phyloP scores from a whole-genome alignment of 2,113 vertebrate species.

The Cettia cetti region DNA sequence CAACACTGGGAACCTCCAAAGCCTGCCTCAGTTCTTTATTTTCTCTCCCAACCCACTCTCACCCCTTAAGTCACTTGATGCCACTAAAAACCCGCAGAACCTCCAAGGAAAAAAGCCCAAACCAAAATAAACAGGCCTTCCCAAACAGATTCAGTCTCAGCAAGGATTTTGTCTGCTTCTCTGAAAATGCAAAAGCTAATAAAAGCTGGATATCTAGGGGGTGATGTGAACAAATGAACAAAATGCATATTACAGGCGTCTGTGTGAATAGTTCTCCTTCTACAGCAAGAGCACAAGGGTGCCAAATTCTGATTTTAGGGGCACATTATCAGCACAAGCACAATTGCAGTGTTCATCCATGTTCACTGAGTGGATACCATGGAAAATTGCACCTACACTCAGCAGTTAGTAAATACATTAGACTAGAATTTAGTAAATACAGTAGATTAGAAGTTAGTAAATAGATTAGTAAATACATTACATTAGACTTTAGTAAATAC shows the following conservation, averaged over 20 bases:
- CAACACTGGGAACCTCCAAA: background rate
- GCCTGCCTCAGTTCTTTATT: background rate
- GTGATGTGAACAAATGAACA: background rate
- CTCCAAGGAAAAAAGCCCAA: background rate
- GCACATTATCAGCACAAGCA: accelerated
- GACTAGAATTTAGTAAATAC: background rate
- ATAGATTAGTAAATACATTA: background rate
- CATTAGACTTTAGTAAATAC: background rate
- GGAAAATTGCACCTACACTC: background rate
- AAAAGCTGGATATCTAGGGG: background rate
- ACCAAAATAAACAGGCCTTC: background rate
- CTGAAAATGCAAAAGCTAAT: background rate
- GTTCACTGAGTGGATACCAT: background rate
- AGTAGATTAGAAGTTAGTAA: background rate
- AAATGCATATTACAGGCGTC: background rate
- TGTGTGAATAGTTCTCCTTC: background rate
- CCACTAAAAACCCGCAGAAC: background rate
- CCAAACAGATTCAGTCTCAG: background rate
- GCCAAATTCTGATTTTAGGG: background rate
- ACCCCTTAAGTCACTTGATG: background rate
- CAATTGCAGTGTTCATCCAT: background rate
- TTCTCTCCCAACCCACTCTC: background rate
- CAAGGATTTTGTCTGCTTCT: background rate
- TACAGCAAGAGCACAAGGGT: background rate
- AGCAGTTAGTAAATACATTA: background rate